Conservation (phyloP, 2,888 invertebrate genomes). For the Lepetodrilus schrolli region DNA sequence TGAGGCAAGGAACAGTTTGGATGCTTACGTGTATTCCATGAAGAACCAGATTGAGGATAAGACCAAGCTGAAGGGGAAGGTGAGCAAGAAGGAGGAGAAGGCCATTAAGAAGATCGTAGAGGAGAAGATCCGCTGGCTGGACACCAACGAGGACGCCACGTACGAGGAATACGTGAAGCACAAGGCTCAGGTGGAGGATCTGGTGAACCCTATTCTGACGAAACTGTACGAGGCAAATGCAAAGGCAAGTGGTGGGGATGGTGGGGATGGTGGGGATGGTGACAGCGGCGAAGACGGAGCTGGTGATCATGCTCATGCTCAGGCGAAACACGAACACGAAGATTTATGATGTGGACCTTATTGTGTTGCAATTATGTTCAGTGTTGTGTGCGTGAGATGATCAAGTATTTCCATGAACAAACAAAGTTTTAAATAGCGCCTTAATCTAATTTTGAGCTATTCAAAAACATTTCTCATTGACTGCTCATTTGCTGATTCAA, state of each 20-base stretch:
- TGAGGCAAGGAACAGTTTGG: conserved; percentile 96
- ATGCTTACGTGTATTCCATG: conserved; percentile 93
- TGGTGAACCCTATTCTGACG: conserved; percentile 95
- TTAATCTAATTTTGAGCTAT: not conserved
- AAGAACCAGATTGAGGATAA: conserved; percentile 97
- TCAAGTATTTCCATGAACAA: not conserved
- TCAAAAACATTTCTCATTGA: not conserved
- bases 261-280: no score
- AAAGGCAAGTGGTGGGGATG: no score
- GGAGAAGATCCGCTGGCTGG: conserved; percentile 97
- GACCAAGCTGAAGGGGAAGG: conserved; percentile 89
- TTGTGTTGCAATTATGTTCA: not conserved
- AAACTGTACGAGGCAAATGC: conserved; percentile 95
- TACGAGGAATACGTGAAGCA: conserved; percentile 93
- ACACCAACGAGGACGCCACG: conserved; percentile 93
- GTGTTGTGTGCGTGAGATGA: not conserved
- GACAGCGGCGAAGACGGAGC: conserved; percentile 76
- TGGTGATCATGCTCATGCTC: not conserved
- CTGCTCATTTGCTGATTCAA: no score
- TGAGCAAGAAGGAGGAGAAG: conserved; percentile 89
- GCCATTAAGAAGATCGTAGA: conserved; percentile 95
- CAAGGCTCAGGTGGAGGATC: conserved; percentile 93
- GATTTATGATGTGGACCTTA: not conserved
- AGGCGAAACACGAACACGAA: not conserved
- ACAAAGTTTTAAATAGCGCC: not conserved